A percentile compares a stretch with the other conserved stretches of the same genome.
phyloP scores from a whole-genome alignment of 2,113 vertebrate genomes.

The Ammodytes marinus region DNA sequence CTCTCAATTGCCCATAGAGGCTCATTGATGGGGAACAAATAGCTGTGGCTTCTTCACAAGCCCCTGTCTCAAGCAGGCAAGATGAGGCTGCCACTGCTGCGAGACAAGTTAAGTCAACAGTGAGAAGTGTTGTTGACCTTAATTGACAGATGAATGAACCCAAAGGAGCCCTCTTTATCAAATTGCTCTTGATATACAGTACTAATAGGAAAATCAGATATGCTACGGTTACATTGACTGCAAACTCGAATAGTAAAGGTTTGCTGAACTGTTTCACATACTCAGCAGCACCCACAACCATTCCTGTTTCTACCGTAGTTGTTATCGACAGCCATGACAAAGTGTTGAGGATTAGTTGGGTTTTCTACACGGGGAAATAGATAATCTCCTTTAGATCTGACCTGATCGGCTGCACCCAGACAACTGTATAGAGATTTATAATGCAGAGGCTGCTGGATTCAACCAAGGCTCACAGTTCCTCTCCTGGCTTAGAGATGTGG shows the following conservation, averaged over 20 bases:
- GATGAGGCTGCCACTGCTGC: constrained; percentile 17
- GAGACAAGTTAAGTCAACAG: background rate
- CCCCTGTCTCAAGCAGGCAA: constrained; percentile 18
- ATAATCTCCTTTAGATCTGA: constrained; percentile 78
- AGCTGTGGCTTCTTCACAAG: constrained; percentile 40
- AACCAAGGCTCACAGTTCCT: constrained; percentile 25
- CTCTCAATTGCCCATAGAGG: constrained; percentile 43
- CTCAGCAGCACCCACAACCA: background rate
- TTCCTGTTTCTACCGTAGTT: constrained; percentile 20
- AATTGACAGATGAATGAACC: constrained; percentile 48
- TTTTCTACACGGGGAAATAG: constrained; percentile 64
- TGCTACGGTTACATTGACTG: background rate
- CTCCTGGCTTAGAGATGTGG: constrained; percentile 35
- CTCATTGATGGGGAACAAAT: constrained; percentile 65
- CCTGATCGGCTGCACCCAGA: constrained; percentile 57
- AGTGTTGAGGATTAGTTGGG: constrained; percentile 71
- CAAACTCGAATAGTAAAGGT: background rate
- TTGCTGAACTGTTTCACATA: constrained; percentile 13
- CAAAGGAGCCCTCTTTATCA: constrained; percentile 10
- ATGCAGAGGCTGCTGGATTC: constrained; percentile 52
- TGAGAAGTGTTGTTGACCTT: constrained; percentile 22
- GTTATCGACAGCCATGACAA: constrained; percentile 60
- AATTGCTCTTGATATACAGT: constrained; percentile 23
- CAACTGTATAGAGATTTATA: constrained; percentile 58
- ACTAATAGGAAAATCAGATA: background rate